Base-by-base conservation (phyloP, 2,113 vertebrate genomes). In the Hymenochirus boettgeri region DNA sequence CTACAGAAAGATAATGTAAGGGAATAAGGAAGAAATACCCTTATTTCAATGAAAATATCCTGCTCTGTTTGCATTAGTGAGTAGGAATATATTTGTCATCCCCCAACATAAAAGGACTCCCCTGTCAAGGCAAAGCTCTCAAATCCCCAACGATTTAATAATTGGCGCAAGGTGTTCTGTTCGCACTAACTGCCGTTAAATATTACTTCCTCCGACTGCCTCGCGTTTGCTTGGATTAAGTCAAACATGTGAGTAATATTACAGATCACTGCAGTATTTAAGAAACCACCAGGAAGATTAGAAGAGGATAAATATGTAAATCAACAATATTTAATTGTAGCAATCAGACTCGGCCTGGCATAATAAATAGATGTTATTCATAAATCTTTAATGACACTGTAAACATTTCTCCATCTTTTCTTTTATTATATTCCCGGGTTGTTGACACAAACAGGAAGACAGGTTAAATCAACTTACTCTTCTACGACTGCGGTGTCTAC, bases 271-370 rank as follows among this genome's bases (percentile, higher is more conserved):
- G 73, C 76, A 85, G 78, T 87, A 88, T 88, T 90, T 85, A 88
- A 81, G 71, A 83, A 84, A 85, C 75, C 82, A 65, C 80, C 74
- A 22, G 64, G 55, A 59, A 59, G 79, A 86, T 86, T 88, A 85
- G 81, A 76, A 63, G 72, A 46, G 84, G 85, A 88, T 87, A 86
- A 87, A 83, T 84, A 84, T 75, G 71, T 88, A 86, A 88, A 86
- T 83, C 84, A 83, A 80, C 82, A 84, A 85, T 87, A 86, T 78
- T n/a, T 82, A 78, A 82, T 79, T 73, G 27, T 75, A 73, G 75
- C 56, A 67, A 80, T 80, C 71, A 70, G 75, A 80, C 80, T 78
- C 70, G 1, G 0, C 71, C 71, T 80, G 78, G 45, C 46, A 19
- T 3, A 48, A 59, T 18, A 42, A 42, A 77, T 69, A 46, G 70